phyloP scores from a whole-genome alignment of 2,113 vertebrate species.

The Pygoscelis adeliae region DNA sequence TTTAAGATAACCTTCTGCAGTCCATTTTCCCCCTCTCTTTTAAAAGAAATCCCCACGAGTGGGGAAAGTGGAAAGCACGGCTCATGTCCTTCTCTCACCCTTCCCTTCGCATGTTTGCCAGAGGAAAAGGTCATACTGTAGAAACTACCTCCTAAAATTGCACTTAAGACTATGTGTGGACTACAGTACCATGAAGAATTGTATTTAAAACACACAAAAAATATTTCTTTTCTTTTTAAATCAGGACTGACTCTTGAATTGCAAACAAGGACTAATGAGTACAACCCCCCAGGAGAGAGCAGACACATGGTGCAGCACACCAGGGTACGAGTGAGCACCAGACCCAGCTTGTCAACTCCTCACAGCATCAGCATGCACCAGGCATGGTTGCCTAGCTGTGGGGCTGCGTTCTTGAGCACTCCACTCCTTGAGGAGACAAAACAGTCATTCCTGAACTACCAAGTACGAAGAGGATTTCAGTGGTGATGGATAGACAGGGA shows the following conservation, averaged over 20 bases:
- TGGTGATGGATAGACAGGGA: not conserved
- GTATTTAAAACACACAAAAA: not conserved
- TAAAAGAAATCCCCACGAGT: not conserved
- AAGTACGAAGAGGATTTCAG: not conserved
- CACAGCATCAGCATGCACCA: not conserved
- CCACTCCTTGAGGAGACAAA: not conserved
- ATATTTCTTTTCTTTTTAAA: not conserved
- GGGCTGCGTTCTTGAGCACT: not conserved
- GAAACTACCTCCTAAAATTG: not conserved
- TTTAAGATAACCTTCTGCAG: not conserved
- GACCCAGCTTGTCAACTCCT: not conserved
- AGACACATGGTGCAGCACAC: fast-evolving
- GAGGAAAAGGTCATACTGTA: not conserved
- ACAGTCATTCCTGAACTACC: not conserved
- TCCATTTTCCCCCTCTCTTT: not conserved
- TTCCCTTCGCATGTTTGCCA: not conserved
- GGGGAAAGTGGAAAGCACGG: not conserved
- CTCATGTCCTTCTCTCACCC: not conserved
- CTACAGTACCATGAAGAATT: not conserved
- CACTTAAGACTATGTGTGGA: not conserved
- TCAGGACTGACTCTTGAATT: not conserved
- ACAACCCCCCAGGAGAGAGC: not conserved
- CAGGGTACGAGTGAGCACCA: fast-evolving
- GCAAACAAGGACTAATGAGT: not conserved
- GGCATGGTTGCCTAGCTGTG: not conserved